Evolutionary conservation across 2,797 vertebrate species (phyloP).

Genomic region (Chelmon rostratus): DNA sequence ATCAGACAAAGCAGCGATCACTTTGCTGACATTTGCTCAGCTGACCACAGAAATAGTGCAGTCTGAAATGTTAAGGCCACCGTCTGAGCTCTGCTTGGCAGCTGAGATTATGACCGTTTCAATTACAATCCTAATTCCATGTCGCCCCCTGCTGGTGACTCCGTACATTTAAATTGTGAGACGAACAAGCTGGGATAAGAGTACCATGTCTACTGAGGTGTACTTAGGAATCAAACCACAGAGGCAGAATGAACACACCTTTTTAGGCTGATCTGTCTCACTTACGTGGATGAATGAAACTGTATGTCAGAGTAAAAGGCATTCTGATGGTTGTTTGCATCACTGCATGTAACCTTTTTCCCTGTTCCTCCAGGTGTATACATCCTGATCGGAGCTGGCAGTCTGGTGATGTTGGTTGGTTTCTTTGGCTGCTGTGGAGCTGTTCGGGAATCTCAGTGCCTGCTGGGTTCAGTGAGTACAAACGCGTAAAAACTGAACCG

Average conservation of each 20-base stretch:
- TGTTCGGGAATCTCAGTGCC: conserved; percentile 95
- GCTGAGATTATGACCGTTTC: background rate
- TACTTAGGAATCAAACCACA: background rate
- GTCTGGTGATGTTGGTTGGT: conserved; percentile 94
- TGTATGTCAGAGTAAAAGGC: background rate
- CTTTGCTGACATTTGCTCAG: conserved; percentile 25
- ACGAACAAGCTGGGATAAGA: background rate
- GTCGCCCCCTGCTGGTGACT: conserved; percentile 65
- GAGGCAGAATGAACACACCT: rapidly evolving
- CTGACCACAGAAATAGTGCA: conserved; percentile 23
- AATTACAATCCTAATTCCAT: conserved; percentile 21
- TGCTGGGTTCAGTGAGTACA: conserved; percentile 93
- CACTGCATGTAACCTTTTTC: background rate
- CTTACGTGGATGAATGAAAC: background rate
- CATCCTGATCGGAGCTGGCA: conserved; percentile 93
- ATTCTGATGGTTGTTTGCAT: background rate
- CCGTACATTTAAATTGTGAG: background rate
- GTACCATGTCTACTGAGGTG: background rate
- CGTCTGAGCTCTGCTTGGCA: conserved; percentile 14
- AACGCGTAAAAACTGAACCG: background rate
- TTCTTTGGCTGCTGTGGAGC: conserved; percentile 98
- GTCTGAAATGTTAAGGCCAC: conserved; percentile 20
- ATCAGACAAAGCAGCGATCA: conserved; percentile 10
- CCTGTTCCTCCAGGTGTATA: conserved; percentile 88
- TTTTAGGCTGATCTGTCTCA: background rate